phyloP scores from a whole-genome alignment of 2,113 vertebrate species.

The Riparia riparia region DNA sequence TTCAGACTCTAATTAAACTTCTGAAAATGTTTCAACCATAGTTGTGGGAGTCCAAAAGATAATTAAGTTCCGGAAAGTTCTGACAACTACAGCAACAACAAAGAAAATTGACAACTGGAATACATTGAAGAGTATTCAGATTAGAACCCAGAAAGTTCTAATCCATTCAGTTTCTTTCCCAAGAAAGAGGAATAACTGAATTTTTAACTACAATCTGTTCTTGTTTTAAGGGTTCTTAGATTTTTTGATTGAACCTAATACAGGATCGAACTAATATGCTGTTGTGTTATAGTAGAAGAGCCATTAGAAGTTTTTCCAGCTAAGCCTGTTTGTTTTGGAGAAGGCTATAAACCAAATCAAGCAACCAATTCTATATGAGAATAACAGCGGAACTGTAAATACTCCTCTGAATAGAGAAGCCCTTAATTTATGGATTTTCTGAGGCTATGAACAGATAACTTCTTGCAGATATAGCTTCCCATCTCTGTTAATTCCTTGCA shows the following conservation, averaged over 20 bases:
- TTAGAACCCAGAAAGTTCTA: background rate
- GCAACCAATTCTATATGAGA: background rate
- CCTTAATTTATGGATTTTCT: background rate
- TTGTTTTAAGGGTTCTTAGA: background rate
- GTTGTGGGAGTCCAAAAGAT: background rate
- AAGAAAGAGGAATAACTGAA: background rate
- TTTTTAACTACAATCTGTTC: background rate
- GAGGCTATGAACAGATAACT: background rate
- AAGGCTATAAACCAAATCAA: background rate
- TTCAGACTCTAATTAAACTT: background rate
- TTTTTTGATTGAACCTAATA: background rate
- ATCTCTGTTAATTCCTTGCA: background rate
- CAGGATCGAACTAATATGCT: background rate
- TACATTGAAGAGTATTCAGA: background rate
- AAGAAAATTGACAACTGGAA: background rate
- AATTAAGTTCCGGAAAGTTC: background rate
- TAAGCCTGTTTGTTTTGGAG: background rate
- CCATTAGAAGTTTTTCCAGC: background rate
- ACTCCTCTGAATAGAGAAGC: background rate
- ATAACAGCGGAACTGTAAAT: background rate
- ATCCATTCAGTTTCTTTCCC: too few species aligned
- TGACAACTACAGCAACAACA: background rate
- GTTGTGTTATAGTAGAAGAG: background rate
- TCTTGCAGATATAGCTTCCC: background rate
- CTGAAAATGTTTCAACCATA: background rate